phyloP scores from a whole-genome alignment of 2,888 invertebrate genomes.

The Diaperis boleti region DNA sequence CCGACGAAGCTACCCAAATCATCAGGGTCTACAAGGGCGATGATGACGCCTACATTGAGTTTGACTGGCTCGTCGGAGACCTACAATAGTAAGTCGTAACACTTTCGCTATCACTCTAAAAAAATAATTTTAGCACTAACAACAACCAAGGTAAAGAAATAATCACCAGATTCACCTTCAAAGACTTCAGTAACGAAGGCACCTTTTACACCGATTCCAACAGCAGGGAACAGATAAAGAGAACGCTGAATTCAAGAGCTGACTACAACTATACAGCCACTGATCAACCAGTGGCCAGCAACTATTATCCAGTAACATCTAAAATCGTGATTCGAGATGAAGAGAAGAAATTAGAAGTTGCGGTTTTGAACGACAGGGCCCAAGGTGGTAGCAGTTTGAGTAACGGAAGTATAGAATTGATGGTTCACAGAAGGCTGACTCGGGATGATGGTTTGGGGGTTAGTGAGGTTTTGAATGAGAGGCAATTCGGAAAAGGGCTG shows the following conservation, averaged over 20 bases:
- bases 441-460: conserved; percentile 95
- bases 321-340: conserved; percentile 78
- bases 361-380: conserved; percentile 80
- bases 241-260: conserved; percentile 74
- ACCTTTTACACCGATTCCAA: conserved; percentile 93
- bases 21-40: conserved; percentile 75
- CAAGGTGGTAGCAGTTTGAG: conserved; percentile 84
- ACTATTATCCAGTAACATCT: conserved; percentile 94
- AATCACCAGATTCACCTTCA: conserved; percentile 71
- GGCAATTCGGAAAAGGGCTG: conserved; percentile 75
- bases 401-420: conserved; percentile 83
- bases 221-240: conserved; percentile 84
- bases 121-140: too few relatives aligned
- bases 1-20: conserved; percentile 77
- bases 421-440: conserved; percentile 88
- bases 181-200: conserved; percentile 71
- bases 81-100: too few relatives aligned
- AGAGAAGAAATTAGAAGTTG: conserved; percentile 64
- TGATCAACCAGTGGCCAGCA: conserved; percentile 80
- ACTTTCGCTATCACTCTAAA: too few relatives aligned
- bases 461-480: conserved; percentile 90
- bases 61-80: conserved; percentile 74
- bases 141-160: conserved; percentile 77
- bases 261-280: conserved; percentile 69
- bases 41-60: conserved; percentile 65